Conservation (phyloP, 2,113 vertebrate species). For the Antechinus flavipes region DNA sequence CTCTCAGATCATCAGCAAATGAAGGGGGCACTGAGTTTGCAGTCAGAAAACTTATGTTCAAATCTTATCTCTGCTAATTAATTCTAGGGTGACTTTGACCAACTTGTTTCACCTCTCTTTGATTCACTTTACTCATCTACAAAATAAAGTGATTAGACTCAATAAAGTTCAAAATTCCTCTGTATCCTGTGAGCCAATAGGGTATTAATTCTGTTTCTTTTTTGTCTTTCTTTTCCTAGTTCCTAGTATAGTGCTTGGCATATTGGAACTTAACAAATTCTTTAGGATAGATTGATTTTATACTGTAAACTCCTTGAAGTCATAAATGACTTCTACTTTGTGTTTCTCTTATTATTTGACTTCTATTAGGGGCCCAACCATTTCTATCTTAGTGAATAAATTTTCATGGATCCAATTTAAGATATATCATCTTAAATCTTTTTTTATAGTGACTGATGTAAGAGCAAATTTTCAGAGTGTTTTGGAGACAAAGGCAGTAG, state of each 20-base stretch:
- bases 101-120: background rate
- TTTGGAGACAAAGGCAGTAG: background rate
- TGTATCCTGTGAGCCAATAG: background rate
- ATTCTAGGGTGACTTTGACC: background rate
- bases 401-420: background rate
- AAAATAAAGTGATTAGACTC: background rate
- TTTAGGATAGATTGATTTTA: background rate
- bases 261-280: background rate
- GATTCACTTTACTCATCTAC: background rate
- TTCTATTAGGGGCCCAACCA: background rate
- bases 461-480: background rate
- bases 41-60: background rate
- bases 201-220: background rate
- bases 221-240: background rate
- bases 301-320: background rate
- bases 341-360: background rate
- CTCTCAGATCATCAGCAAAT: rapidly evolving
- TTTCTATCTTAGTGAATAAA: background rate
- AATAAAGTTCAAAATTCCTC: background rate
- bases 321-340: background rate
- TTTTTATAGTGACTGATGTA: background rate
- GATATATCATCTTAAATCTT: background rate
- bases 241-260: background rate
- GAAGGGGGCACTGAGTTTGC: background rate
- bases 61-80: background rate